These are phyloP conservation scores for Gadus macrocephalus DNA, from an alignment of 2,113 vertebrate genomes.

Conservation along the genomic window DNA sequence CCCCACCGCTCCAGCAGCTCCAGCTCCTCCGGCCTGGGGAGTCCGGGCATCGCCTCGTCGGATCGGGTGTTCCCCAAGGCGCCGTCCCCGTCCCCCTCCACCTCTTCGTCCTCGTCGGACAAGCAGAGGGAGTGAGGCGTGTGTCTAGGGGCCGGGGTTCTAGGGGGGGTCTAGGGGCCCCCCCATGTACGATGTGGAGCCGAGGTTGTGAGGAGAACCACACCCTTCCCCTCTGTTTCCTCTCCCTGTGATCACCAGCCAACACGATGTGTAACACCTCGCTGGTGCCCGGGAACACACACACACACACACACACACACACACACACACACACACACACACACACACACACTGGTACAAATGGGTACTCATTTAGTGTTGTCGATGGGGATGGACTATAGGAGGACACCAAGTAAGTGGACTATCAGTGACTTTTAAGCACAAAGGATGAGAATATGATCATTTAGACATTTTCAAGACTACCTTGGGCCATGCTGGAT, in stretches of 20 bases:
- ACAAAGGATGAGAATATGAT: constrained; percentile 31
- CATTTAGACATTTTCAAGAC: not conserved
- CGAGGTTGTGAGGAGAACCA: constrained; percentile 21
- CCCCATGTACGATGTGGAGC: constrained; percentile 13
- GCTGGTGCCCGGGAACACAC: not conserved
- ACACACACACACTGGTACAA: not conserved
- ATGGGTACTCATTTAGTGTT: not conserved
- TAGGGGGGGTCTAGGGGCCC: no score
- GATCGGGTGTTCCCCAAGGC: constrained; percentile 90
- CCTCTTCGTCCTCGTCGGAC: constrained; percentile 66
- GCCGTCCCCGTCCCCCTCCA: constrained; percentile 67
- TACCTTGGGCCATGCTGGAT: constrained; percentile 44
- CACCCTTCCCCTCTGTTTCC: constrained; percentile 4
- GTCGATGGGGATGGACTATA: not conserved
- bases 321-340: not conserved
- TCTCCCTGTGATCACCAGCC: no score
- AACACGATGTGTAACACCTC: not conserved
- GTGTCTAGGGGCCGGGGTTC: not conserved
- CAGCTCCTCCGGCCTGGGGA: constrained; percentile 90
- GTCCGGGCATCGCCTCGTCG: constrained; percentile 90
- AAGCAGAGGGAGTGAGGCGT: constrained; percentile 62
- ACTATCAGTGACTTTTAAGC: not conserved
- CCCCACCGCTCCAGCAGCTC: constrained; percentile 92
- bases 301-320: not conserved
- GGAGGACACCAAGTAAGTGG: not conserved